These are phyloP conservation scores for Parasteatoda lunata DNA, from an alignment of 2,888 invertebrate genomes.

Conservation along the genomic window DNA sequence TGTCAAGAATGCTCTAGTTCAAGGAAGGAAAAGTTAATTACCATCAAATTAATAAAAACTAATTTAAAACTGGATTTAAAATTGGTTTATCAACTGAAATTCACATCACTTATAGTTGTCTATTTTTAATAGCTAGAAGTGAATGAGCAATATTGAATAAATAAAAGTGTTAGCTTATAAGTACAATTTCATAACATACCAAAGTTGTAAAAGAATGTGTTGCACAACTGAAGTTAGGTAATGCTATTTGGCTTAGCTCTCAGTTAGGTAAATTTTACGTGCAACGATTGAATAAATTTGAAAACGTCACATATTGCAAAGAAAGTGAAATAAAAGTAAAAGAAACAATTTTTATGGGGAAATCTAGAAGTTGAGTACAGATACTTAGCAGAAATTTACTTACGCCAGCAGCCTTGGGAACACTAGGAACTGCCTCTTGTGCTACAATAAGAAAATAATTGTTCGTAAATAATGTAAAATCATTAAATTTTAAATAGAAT, in stretches of 20 bases:
- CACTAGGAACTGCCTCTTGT: constrained; percentile 62
- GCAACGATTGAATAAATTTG: neutral
- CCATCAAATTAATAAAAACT: neutral
- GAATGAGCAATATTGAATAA: too few relatives aligned
- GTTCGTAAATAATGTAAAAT: too few relatives aligned
- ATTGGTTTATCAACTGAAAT: neutral
- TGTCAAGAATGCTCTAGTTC: too few relatives aligned
- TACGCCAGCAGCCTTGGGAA: constrained; percentile 59
- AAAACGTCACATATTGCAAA: neutral
- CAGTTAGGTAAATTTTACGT: neutral
- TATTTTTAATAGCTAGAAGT: too few relatives aligned
- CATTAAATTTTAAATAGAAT: too few relatives aligned
- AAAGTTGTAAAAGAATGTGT: constrained; percentile 1
- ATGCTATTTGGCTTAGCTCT: neutral
- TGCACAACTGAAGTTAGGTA: neutral
- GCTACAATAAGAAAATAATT: constrained; percentile 19
- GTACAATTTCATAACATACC: too few relatives aligned
- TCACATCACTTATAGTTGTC: too few relatives aligned
- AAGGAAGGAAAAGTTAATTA: too few relatives aligned
- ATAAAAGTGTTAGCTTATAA: too few relatives aligned
- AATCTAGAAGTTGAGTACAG: too few relatives aligned
- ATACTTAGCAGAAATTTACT: constrained; percentile 5
- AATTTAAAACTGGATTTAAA: neutral
- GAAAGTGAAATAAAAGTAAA: too few relatives aligned
- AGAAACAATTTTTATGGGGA: too few relatives aligned